phyloP scores from a whole-genome alignment of 2,888 invertebrate genomes.

The Andrena marginata region DNA sequence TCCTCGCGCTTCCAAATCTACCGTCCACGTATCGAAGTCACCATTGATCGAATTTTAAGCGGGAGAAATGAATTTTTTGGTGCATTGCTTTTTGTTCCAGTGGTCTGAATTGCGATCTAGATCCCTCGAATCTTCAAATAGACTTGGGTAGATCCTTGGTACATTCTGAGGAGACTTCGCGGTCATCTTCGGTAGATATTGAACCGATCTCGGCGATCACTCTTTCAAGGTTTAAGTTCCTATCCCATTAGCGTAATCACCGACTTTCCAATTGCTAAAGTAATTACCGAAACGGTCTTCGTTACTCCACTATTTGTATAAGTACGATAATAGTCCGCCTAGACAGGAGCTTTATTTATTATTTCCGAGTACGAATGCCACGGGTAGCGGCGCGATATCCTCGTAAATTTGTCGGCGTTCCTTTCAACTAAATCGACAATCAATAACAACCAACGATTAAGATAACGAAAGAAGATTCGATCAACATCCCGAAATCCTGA shows the following conservation, averaged over 20 bases:
- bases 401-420: constrained; percentile 33
- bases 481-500: constrained; percentile 23
- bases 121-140: no score
- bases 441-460: constrained; percentile 37
- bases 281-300: constrained; percentile 1
- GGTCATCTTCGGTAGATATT: not conserved
- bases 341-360: constrained; percentile 14
- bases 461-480: constrained; percentile 20
- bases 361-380: not conserved
- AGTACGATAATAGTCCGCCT: not conserved
- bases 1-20: not conserved
- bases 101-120: no score
- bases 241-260: not conserved
- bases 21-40: not conserved
- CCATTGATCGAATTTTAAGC: constrained; percentile 13
- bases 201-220: not conserved
- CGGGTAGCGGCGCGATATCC: not conserved
- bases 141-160: not conserved
- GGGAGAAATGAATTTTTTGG: not conserved
- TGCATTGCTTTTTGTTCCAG: not conserved
- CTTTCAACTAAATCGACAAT: constrained; percentile 44
- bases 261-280: not conserved
- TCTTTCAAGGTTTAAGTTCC: not conserved
- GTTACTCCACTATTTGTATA: not conserved
- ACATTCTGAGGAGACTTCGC: not conserved